Percentiles rank a stretch among this genome's conserved stretches.
Conservation (phyloP, 2,888 invertebrate genomes). For the Sycophila texana region DNA sequence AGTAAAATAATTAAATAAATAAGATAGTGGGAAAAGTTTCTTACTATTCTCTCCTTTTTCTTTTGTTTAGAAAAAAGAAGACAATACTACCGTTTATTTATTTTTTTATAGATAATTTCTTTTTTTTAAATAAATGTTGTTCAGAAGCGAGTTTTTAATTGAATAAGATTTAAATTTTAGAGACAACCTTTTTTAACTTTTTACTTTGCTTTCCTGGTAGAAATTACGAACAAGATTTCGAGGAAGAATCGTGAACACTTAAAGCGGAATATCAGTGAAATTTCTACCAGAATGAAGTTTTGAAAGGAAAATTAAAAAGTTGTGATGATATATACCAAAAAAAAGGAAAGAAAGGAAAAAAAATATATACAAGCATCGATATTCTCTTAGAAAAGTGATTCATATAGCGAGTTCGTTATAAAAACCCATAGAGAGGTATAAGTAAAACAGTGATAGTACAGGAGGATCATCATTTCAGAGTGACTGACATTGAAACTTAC, state of each 20-base stretch:
- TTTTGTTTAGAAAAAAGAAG: no score
- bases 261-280: conserved; percentile 23
- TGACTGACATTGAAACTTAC: conserved; percentile 34
- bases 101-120: no score
- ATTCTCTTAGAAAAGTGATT: conserved; percentile 54
- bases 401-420: conserved; percentile 33
- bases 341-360: conserved; percentile 58
- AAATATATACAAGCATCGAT: conserved; percentile 58
- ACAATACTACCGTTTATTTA: no score
- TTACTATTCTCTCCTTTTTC: no score
- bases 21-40: not conserved
- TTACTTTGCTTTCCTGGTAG: no score
- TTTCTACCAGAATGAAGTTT: conserved; percentile 39
- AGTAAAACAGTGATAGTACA: conserved; percentile 25
- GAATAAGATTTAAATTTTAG: no score
- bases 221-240: no score
- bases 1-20: not conserved
- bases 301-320: conserved; percentile 32
- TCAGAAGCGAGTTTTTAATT: no score
- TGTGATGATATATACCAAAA: conserved; percentile 29
- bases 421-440: conserved; percentile 11
- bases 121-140: no score
- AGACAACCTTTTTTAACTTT: no score
- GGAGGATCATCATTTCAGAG: conserved; percentile 24
- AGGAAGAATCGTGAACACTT: no score